Evolutionary conservation across 2,888 invertebrate species (phyloP), one percentile per base, ranked within the genome.

Genomic region (Cantharis nigra): DNA sequence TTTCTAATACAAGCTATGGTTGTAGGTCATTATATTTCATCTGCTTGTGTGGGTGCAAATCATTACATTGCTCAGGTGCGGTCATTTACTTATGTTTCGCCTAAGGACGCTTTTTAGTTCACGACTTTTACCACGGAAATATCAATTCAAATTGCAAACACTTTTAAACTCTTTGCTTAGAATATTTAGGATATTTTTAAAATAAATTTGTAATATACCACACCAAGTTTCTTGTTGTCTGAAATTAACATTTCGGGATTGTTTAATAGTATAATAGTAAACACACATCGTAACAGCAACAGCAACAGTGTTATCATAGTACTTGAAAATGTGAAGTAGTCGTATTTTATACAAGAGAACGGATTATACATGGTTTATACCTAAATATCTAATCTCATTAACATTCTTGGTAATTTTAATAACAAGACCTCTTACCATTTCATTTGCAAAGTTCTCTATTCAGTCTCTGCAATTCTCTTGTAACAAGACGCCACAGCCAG

Each of bases 41-140:
- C 74, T 70, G 72, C 71, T 69, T 77, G 76, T 77, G 76, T 77
- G 77, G 79, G 76, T 77, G 79, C 76, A 79, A 79, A 77, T 79
- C 79, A 79, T 77, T 79, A 77, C 70, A 79, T 67, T 74, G 71
- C 77, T 73, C 79, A 79, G 76, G 76, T 74, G 79, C 77, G 76
- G 76, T 74, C 77, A 77, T 78, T 78, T 78, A 78, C 76, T 78
- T 74, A 71, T 74, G 63, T 74, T 76, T 71, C 63, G 76, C 78
- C 78, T 74, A 16, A 72, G 72, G 75, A 71, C 70, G 16, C 71
- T 70, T 73, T 78, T 75, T 70, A 14, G 67, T 72, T 76, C 78
- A 78, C 76, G 78, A 76, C 73, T 78, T 30, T 69, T 75, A 69
- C 69, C 69, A 70, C 63, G 69, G 63, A 75, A 75, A 71, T 72